Evolutionary conservation across 2,888 invertebrate species (phyloP), one percentile per base, ranked within the genome.

Genomic region (Heliconius ethilla): DNA sequence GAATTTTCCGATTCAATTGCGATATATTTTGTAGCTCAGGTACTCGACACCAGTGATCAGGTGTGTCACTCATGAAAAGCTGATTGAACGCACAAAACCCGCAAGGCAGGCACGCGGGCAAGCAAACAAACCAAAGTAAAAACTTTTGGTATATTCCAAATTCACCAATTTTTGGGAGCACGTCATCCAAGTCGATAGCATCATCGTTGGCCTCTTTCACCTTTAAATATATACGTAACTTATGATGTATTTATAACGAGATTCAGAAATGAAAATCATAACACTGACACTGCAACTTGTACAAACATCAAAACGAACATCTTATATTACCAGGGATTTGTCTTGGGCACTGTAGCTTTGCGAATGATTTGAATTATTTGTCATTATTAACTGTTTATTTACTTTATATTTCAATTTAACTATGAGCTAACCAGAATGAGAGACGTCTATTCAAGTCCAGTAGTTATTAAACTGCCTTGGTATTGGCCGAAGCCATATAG

Each of bases 41-140:
- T 37, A 97, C 95, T 80, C 90, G 94, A 87, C 98, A 98, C 97
- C 98, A 98, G 91, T 98, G 97, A 67, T 97, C 96, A 0, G 98
- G 98, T 59, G 96, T 96, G 85, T 98, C 97, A 7, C 98, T 96
- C 97, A 98, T 98, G 91, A 99, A 98, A 62, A 98, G 95, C 91
- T 98, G 98, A 92, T 98, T 98, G 91, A 98, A 98, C 7, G 98
- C 98, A 90, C 98, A 97, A 91, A 98, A 98, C 51, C 98, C 98
- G 86, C 98, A 98, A 0, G 98, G 98, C 84, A 98, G 95, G 86
- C 98, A 98, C 5, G 98, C 98, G 25, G 98, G 97, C 81, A 98
- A 93, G 86, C 98, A 98, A 79, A 99, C 97, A 75, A 98, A 95
- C 96, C 98, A 98, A 33, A 98, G 94, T 80, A 98, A 93, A 75